Percentiles rank a stretch among this genome's conserved stretches.
phyloP scores from a whole-genome alignment of 2,888 invertebrate species.

The Pachymerium ferrugineum region DNA sequence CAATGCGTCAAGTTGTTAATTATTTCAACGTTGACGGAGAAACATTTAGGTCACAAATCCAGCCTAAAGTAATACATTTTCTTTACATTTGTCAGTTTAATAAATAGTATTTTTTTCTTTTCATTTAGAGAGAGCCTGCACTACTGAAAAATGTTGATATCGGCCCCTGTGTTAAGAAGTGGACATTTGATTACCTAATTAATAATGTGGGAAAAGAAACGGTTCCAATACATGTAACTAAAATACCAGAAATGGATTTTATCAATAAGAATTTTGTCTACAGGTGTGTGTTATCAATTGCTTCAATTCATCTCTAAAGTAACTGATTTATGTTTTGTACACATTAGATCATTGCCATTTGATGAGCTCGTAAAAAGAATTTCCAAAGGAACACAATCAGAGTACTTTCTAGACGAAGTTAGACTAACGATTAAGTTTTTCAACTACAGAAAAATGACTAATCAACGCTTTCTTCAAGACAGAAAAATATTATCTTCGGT shows the following conservation, averaged over 20 bases:
- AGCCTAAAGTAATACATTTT: background rate
- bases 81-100: background rate
- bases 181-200: conserved; percentile 51
- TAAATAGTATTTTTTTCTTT: background rate
- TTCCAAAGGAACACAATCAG: conserved; percentile 42
- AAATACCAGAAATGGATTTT: conserved; percentile 50
- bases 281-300: conserved; percentile 42
- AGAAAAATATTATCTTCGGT: conserved; percentile 38
- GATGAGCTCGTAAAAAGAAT: conserved; percentile 48
- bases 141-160: conserved; percentile 49
- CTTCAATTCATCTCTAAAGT: background rate
- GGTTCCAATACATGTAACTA: conserved; percentile 53
- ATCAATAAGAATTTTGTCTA: conserved; percentile 53
- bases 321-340: background rate
- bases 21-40: background rate
- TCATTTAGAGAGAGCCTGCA: conserved; percentile 44
- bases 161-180: conserved; percentile 49
- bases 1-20: background rate
- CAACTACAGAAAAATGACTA: background rate
- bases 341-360: conserved; percentile 48
- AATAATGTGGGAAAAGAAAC: conserved; percentile 44
- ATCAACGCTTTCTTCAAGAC: conserved; percentile 29
- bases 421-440: background rate
- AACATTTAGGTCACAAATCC: background rate
- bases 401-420: conserved; percentile 44